A percentile compares a stretch with the other conserved stretches of the same genome.
phyloP scores from a whole-genome alignment of 2,797 vertebrate species.

The Halcyon badia region DNA sequence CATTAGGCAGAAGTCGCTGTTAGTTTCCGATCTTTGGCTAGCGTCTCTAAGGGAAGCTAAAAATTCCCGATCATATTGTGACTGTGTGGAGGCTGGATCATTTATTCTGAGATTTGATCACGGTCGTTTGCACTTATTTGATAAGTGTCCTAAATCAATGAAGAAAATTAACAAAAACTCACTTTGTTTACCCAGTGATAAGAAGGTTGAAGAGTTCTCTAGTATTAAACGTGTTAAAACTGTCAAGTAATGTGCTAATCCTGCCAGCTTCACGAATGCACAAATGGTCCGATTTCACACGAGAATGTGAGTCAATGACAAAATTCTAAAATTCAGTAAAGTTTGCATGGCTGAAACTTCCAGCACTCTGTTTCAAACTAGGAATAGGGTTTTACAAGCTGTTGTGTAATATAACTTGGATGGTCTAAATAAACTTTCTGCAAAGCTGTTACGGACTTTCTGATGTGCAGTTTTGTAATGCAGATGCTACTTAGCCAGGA shows the following conservation, averaged over 20 bases:
- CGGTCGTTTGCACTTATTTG: background rate
- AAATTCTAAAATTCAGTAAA: background rate
- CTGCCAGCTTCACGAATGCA: background rate
- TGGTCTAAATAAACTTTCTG: background rate
- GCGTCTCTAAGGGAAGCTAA: background rate
- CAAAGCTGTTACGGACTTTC: background rate
- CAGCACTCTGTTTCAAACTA: background rate
- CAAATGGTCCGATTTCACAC: background rate
- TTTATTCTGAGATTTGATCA: background rate
- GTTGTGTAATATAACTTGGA: background rate
- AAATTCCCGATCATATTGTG: background rate
- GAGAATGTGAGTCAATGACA: background rate
- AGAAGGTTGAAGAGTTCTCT: background rate
- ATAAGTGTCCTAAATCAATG: background rate
- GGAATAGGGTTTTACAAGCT: background rate
- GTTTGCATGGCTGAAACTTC: background rate
- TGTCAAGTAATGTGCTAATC: background rate
- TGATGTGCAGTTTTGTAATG: background rate
- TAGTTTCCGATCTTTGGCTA: background rate
- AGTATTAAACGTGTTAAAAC: background rate
- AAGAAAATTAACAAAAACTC: background rate
- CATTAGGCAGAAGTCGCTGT: background rate
- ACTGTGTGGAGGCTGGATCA: background rate
- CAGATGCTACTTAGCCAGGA: background rate
- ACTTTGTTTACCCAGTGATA: background rate